These are phyloP conservation scores for Pterophyllum scalare DNA, from an alignment of 2,113 vertebrate species.

Conservation along the genomic window DNA sequence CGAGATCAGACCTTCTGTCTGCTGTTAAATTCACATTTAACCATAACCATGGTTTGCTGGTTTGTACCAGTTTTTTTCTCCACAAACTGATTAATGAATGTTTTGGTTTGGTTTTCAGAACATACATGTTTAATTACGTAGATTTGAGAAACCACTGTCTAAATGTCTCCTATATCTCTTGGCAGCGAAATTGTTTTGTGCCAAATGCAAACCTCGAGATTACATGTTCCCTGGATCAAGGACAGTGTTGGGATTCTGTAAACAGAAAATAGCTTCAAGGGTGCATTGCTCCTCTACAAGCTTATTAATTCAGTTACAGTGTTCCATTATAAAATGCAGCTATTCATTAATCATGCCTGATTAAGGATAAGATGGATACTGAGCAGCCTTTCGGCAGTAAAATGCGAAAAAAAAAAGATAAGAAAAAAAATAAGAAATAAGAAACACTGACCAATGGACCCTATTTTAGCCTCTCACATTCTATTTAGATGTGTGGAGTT, in stretches of 20 bases:
- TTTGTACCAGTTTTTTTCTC: not conserved
- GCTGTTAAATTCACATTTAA: not conserved
- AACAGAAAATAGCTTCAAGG: not conserved
- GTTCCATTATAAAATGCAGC: slow-evolving; percentile 9
- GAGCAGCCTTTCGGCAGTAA: not conserved
- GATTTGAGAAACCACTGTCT: not conserved
- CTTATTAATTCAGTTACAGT: not conserved
- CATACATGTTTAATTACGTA: not conserved
- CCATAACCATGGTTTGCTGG: not conserved
- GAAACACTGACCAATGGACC: not conserved
- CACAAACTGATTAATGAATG: not conserved
- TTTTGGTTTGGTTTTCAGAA: not conserved
- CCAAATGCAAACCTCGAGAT: slow-evolving; percentile 14
- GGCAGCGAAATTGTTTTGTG: not conserved
- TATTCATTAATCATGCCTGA: not conserved
- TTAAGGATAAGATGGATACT: not conserved
- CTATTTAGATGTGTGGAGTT: no score
- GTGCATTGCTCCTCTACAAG: not conserved
- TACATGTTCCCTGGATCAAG: slow-evolving; percentile 17
- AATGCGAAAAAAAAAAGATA: not conserved
- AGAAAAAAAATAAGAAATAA: not conserved
- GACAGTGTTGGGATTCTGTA: not conserved
- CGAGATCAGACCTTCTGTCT: not conserved
- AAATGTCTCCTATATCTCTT: not conserved
- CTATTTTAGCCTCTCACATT: not conserved